phyloP scores from a whole-genome alignment of 2,113 vertebrate genomes.

The Equus quagga region DNA sequence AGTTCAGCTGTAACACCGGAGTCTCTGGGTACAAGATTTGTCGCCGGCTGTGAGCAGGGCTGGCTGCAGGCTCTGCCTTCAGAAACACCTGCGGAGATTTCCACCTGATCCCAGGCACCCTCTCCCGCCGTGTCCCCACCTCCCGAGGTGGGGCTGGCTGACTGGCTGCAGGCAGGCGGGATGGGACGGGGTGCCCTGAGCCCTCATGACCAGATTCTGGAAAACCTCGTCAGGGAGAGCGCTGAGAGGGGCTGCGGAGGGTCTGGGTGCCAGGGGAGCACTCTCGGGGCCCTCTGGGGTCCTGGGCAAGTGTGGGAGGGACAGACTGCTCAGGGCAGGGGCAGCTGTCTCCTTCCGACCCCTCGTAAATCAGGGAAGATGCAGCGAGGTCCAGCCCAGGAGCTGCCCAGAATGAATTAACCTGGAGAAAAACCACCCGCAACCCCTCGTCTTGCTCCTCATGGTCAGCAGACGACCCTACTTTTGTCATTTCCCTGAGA shows the following conservation, averaged over 20 bases:
- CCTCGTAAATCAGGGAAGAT: neutral
- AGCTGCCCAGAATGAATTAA: neutral
- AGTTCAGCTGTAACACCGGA: constrained; percentile 66
- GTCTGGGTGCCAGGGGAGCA: neutral
- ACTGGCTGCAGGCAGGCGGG: neutral
- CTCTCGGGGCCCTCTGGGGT: neutral
- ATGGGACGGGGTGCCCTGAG: neutral
- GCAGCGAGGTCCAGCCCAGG: neutral
- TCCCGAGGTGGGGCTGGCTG: neutral
- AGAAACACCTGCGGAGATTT: constrained; percentile 78
- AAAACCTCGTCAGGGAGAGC: neutral
- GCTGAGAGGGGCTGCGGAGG: neutral
- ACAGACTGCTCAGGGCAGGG: neutral
- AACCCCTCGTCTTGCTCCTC: neutral
- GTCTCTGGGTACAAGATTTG: constrained; percentile 77
- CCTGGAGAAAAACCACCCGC: neutral
- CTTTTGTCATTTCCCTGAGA: neutral
- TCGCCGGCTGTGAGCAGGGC: constrained; percentile 66
- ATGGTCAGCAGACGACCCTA: neutral
- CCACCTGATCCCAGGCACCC: neutral
- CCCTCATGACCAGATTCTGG: neutral
- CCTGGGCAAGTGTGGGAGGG: neutral
- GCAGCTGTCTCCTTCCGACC: neutral
- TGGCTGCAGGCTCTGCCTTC: constrained; percentile 82
- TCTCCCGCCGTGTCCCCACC: accelerated